Evolutionary conservation across 2,888 invertebrate species (phyloP).

Genomic region (Platypus cylindrus): DNA sequence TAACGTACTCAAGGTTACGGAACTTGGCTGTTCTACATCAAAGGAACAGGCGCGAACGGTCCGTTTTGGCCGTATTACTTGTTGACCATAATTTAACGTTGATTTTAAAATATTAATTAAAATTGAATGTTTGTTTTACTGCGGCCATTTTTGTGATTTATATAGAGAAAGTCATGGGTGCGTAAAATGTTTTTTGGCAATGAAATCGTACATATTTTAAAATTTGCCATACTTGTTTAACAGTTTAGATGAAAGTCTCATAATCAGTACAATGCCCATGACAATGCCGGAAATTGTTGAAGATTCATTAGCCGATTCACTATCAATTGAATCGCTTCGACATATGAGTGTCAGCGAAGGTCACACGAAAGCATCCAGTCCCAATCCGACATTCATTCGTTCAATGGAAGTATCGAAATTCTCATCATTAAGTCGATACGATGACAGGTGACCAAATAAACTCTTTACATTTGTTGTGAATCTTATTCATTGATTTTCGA

Average conservation of each 20-base stretch:
- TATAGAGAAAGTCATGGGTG: slow-evolving; percentile 55
- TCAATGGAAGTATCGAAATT: slow-evolving; percentile 35
- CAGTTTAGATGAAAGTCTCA: slow-evolving; percentile 48
- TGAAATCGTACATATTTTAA: too few relatives aligned
- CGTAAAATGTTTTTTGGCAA: slow-evolving; percentile 33
- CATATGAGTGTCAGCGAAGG: slow-evolving; percentile 25
- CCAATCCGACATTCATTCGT: slow-evolving; percentile 32
- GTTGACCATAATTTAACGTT: too few relatives aligned
- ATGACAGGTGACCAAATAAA: slow-evolving; percentile 8
- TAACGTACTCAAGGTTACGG: too few relatives aligned
- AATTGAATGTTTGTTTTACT: too few relatives aligned
- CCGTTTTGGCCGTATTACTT: too few relatives aligned
- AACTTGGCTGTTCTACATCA: too few relatives aligned
- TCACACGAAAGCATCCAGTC: slow-evolving; percentile 22
- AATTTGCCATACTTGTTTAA: too few relatives aligned
- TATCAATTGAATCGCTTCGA: slow-evolving; percentile 26
- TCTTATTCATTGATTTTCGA: neutral
- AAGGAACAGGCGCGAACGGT: too few relatives aligned
- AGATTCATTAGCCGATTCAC: slow-evolving; percentile 19
- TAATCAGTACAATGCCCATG: slow-evolving; percentile 29
- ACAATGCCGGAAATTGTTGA: slow-evolving; percentile 13
- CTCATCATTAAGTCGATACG: slow-evolving; percentile 27
- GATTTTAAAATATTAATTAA: too few relatives aligned
- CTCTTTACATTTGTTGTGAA: neutral
- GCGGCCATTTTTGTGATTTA: too few relatives aligned